Base-by-base conservation (phyloP, 2,797 vertebrate genomes). In the Hyperoplus lanceolatus region DNA sequence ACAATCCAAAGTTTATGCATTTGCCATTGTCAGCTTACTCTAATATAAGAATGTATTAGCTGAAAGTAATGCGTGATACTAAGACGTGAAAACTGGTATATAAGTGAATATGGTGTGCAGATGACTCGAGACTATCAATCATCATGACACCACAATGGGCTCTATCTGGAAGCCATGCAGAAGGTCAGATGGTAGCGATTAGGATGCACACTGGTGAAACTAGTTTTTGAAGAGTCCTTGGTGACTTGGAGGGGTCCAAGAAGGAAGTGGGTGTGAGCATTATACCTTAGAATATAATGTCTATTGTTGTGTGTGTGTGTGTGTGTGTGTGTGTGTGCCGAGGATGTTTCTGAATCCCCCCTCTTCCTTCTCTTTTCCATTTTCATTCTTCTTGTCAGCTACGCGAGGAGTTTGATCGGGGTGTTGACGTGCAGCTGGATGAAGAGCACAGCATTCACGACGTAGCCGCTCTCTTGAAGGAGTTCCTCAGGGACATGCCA, bases 371-470 rank as follows among this genome's bases (percentile, higher is more conserved):
- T 75, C 49, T 41, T 46, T 18, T 59, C 42, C 45, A 50, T 29
- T 7, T 18, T 14, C 1, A 18, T 38, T 6, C 21, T 56, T 38
- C 46, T 45, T 55, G 29, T 29, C 89, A 99, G 97, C 93, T 99
- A 41, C 96, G 97, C 14, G 97, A 98, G 79, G 97, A 98, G 90
- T 99, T 98, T 87, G 97, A 98, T 84, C 97, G 97, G 6, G 97
- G 97, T 0, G 14, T 97, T 2, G 97, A 98, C 39, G 96, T 98
- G 62, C 92, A 93, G 53, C 90, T 98, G 87, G 97, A 98, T 0
- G 97, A 98, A 82, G 97, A 99, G 82, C 96, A 98, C 90, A 98
- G 98, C 73, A 96, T 98, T 68, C 98, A 99, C 11, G 97, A 99
- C 7, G 96, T 98, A 86, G 97, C 97, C 5, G 98, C 97, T 59